phyloP scores from a whole-genome alignment of 2,797 vertebrate genomes.

The Salarias fasciatus region DNA sequence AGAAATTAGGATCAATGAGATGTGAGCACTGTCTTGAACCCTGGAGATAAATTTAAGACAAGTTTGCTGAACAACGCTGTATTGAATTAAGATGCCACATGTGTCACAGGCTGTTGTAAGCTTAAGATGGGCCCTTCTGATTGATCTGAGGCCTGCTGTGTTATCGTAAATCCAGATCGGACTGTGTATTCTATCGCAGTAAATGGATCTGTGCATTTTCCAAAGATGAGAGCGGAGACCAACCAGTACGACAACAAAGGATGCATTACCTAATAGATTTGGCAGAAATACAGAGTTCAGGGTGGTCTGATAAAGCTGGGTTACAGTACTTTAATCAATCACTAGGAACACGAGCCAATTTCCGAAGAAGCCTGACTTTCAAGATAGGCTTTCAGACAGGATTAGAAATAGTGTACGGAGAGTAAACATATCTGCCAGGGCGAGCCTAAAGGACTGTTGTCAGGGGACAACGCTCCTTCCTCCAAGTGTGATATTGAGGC shows the following conservation, averaged over 20 bases:
- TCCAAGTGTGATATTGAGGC: conserved; percentile 69
- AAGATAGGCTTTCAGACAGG: conserved; percentile 84
- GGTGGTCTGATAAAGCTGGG: conserved; percentile 79
- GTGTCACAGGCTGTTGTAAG: conserved; percentile 49
- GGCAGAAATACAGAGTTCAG: conserved; percentile 80
- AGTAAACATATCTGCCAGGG: conserved; percentile 72
- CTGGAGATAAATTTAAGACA: conserved; percentile 50
- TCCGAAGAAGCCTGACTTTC: conserved; percentile 82
- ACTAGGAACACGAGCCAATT: conserved; percentile 81
- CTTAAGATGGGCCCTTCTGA: conserved; percentile 28
- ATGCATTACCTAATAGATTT: conserved; percentile 88
- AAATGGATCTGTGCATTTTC: conserved; percentile 63
- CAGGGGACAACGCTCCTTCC: conserved; percentile 62
- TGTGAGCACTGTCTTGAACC: conserved; percentile 33
- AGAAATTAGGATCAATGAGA: conserved; percentile 37
- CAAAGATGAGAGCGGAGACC: conserved; percentile 48
- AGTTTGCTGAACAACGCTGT: conserved; percentile 47
- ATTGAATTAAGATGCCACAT: conserved; percentile 43
- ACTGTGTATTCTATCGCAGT: conserved; percentile 31
- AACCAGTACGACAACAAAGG: conserved; percentile 77
- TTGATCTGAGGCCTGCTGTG: conserved; percentile 42
- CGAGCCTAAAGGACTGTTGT: conserved; percentile 65
- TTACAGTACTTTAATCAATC: conserved; percentile 88
- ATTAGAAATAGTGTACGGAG: conserved; percentile 82
- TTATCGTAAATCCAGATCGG: conserved; percentile 30